Evolutionary conservation across 2,888 invertebrate species (phyloP).

Genomic region (Agrotis clavis): DNA sequence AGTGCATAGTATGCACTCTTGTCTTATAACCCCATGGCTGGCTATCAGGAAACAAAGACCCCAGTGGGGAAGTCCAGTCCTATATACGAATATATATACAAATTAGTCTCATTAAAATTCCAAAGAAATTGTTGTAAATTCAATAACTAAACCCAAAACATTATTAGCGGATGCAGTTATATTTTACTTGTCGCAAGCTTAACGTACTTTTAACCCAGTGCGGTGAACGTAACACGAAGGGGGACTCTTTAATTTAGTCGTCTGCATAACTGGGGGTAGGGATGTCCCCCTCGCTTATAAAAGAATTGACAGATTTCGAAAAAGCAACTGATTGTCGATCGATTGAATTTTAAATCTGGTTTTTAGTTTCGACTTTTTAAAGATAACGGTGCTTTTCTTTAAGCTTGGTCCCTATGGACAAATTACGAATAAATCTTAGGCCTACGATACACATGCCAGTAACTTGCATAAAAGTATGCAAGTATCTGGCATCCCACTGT

Average conservation of each 20-base stretch:
- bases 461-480: too few relatives aligned
- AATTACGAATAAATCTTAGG: background rate
- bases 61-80: too few relatives aligned
- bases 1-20: too few relatives aligned
- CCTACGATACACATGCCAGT: too few relatives aligned
- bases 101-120: too few relatives aligned
- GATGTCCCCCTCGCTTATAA: constrained; percentile 37
- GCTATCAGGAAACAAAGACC: too few relatives aligned
- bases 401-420: background rate
- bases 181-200: constrained; percentile 18
- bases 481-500: too few relatives aligned
- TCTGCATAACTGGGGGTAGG: constrained; percentile 18
- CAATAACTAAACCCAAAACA: background rate
- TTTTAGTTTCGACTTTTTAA: constrained; percentile 1
- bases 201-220: constrained; percentile 26
- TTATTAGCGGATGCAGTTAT: constrained; percentile 1
- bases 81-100: too few relatives aligned
- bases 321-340: constrained; percentile 4
- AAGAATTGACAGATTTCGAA: constrained; percentile 36
- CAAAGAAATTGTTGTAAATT: background rate
- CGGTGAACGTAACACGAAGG: constrained; percentile 27
- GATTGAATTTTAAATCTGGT: background rate
- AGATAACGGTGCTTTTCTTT: background rate
- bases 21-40: too few relatives aligned
- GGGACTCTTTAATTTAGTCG: constrained; percentile 41